These are phyloP conservation scores for Drosophila cardini DNA, from an alignment of 1,140 invertebrate genomes.

Conservation along the genomic window DNA sequence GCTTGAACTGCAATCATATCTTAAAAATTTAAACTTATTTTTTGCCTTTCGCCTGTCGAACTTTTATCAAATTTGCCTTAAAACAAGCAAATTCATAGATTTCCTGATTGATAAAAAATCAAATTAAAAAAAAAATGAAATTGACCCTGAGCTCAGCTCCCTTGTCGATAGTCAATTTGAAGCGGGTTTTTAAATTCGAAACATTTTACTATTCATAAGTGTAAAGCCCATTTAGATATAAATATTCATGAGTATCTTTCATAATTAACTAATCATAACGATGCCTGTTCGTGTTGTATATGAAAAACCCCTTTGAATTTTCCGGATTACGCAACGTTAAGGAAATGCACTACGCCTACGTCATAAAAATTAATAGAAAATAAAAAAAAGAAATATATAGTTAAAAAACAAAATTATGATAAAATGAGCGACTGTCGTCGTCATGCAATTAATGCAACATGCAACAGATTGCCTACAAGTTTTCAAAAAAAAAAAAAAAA, in stretches of 20 bases:
- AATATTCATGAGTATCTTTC: conserved; percentile 18
- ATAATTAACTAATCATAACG: conserved; percentile 62
- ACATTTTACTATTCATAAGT: conserved; percentile 5
- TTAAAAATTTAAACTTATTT: no score
- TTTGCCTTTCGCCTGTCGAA: no score
- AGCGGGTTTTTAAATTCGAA: conserved; percentile 2
- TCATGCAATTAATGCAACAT: conserved; percentile 43
- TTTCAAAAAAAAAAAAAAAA: no score
- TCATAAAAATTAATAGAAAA: conserved; percentile 39
- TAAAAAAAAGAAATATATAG: conserved; percentile 21
- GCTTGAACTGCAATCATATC: no score
- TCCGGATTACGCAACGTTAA: conserved; percentile 52
- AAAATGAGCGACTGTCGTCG: background rate
- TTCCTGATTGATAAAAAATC: no score
- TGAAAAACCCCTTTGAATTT: conserved; percentile 25
- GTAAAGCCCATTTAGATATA: conserved; percentile 5
- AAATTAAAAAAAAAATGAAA: background rate
- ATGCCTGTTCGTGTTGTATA: conserved; percentile 34
- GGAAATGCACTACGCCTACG: conserved; percentile 62
- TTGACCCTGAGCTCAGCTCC: background rate
- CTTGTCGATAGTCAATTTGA: no score
- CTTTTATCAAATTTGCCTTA: no score
- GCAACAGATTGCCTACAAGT: conserved; percentile 54
- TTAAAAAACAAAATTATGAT: no score
- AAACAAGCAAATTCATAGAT: no score